These are phyloP conservation scores for Pipistrellus pipistrellus DNA, from an alignment of 2,797 vertebrate genomes.

Conservation along the genomic window DNA sequence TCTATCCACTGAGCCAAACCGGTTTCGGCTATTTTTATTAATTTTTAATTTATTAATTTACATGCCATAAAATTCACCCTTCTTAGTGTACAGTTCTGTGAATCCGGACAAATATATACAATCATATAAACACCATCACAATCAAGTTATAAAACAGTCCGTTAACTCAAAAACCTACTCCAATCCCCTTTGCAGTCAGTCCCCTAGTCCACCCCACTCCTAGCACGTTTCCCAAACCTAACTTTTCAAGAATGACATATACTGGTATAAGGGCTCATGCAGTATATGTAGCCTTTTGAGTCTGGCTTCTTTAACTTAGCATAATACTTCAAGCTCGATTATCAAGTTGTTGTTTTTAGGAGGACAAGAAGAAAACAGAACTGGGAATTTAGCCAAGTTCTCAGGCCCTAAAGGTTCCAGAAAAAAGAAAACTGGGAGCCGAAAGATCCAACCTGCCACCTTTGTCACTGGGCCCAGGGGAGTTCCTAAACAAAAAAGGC, in stretches of 20 bases:
- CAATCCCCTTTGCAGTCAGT: neutral
- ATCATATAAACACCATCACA: neutral
- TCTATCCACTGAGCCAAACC: too few relatives aligned
- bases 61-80: conserved; percentile 9
- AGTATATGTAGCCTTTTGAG: neutral
- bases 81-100: neutral
- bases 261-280: neutral
- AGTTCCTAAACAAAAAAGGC: neutral
- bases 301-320: conserved; percentile 33
- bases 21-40: too few relatives aligned
- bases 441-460: neutral
- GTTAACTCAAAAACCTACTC: neutral
- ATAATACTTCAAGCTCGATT: neutral
- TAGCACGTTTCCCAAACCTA: neutral
- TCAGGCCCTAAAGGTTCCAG: neutral
- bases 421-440: neutral
- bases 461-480: neutral
- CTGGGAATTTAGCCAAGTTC: neutral
- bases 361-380: conserved; percentile 21
- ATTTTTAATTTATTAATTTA: neutral
- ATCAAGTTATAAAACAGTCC: conserved; percentile 48
- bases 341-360: neutral
- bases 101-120: conserved; percentile 5
- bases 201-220: neutral
- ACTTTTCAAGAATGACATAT: neutral